Evolutionary conservation across 2,888 invertebrate genomes (phyloP).

Genomic region (Coecobrya sp.): DNA sequence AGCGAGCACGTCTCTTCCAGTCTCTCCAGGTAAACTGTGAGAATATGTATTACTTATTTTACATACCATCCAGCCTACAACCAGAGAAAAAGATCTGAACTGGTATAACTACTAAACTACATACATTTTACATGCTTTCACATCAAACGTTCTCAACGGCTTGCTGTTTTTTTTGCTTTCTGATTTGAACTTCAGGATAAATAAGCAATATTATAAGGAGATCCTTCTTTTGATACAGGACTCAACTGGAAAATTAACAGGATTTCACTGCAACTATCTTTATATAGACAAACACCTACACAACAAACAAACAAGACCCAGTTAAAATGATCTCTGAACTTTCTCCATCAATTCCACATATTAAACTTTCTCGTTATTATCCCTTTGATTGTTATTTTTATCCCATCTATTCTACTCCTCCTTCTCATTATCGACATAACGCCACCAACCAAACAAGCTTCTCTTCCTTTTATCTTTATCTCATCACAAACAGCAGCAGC

Average conservation of each 20-base stretch:
- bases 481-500: neutral
- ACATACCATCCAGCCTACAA: neutral
- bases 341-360: neutral
- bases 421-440: constrained; percentile 25
- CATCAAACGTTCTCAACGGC: too few species aligned
- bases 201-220: too few species aligned
- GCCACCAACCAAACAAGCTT: constrained; percentile 20
- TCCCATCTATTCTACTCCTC: neutral
- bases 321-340: constrained; percentile 35
- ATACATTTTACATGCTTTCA: neutral
- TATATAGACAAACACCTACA: neutral
- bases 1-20: neutral
- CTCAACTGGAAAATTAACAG: neutral
- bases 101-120: neutral
- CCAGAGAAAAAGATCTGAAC: neutral
- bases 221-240: neutral
- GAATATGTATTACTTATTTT: neutral
- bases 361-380: constrained; percentile 32
- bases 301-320: neutral
- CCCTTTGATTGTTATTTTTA: constrained; percentile 8
- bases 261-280: neutral
- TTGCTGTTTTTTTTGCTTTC: too few species aligned
- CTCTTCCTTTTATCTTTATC: constrained; percentile 15
- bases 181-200: too few species aligned
- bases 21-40: neutral